Evolutionary conservation across 2,888 invertebrate genomes (phyloP).

Genomic region (Trichogramma evanescens): DNA sequence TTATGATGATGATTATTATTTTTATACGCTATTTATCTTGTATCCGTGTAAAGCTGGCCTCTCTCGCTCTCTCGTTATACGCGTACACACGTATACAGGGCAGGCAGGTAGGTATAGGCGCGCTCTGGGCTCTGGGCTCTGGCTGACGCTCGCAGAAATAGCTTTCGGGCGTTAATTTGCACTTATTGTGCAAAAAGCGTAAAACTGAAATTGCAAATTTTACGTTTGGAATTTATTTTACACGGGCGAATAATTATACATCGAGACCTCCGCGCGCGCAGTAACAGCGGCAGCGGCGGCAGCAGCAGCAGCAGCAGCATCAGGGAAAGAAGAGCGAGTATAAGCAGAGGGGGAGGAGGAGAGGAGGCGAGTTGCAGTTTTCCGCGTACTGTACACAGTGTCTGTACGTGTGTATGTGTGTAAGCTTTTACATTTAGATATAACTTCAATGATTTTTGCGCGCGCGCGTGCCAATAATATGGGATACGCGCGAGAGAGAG

Average conservation of each 20-base stretch:
- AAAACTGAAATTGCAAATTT: conserved; percentile 25
- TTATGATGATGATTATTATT: conserved; percentile 15
- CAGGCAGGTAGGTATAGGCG: too few relatives aligned
- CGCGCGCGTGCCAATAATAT: too few relatives aligned
- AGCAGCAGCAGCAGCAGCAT: too few relatives aligned
- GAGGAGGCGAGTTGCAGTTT: too few relatives aligned
- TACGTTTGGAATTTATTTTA: conserved; percentile 24
- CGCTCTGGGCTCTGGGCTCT: too few relatives aligned
- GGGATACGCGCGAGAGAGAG: not conserved
- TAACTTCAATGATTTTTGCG: conserved; percentile 23
- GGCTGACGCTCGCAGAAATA: too few relatives aligned
- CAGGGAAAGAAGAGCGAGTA: too few relatives aligned
- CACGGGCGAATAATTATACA: conserved; percentile 24
- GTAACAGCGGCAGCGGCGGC: too few relatives aligned
- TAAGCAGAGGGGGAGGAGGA: too few relatives aligned
- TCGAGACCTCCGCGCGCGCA: conserved; percentile 1
- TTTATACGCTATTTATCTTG: conserved; percentile 22
- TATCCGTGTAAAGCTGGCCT: conserved; percentile 10
- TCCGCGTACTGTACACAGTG: too few relatives aligned
- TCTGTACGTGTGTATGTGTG: conserved; percentile 8
- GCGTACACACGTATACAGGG: too few relatives aligned
- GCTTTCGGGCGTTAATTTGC: conserved; percentile 21
- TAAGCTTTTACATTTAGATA: conserved; percentile 24
- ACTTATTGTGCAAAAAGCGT: conserved; percentile 25
- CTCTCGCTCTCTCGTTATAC: not conserved